Percentiles rank a stretch among this genome's conserved stretches.
Conservation (phyloP, 1,140 invertebrate species). For the Drosophila biarmipes region DNA sequence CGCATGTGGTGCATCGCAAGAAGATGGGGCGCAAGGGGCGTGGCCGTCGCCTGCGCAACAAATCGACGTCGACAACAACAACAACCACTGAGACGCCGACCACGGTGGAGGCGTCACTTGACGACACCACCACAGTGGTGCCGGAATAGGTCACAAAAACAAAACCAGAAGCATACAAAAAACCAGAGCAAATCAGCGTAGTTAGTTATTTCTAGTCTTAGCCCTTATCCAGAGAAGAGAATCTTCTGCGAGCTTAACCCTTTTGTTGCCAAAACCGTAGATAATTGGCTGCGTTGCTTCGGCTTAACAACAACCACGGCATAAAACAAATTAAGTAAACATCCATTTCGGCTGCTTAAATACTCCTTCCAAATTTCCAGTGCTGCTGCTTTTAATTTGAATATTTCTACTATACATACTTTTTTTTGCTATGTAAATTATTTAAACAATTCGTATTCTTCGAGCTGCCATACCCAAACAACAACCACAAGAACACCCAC, state of each 20-base stretch:
- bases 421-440: conserved; percentile 38
- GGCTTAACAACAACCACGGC: conserved; percentile 21
- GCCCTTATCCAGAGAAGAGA: conserved; percentile 28
- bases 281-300: conserved; percentile 79
- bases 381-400: conserved; percentile 50
- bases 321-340: conserved; percentile 13
- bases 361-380: conserved; percentile 28
- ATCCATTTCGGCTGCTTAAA: conserved; percentile 46
- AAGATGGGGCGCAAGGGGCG: conserved; percentile 60
- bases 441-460: conserved; percentile 70
- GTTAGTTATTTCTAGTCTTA: conserved; percentile 82
- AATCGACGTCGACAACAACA: conserved; percentile 37
- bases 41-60: conserved; percentile 47
- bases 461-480: conserved; percentile 71
- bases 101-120: conserved; percentile 23
- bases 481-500: conserved; percentile 24
- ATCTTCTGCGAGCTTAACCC: conserved; percentile 30
- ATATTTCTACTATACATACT: conserved; percentile 1
- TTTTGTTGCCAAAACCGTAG: conserved; percentile 53
- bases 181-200: conserved; percentile 31
- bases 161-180: not conserved
- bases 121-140: conserved; percentile 28
- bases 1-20: conserved; percentile 72
- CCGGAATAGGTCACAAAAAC: conserved; percentile 21
- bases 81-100: conserved; percentile 22